These are phyloP conservation scores for Manacus vitellinus DNA, from an alignment of 2,113 vertebrate genomes.

Conservation along the genomic window DNA sequence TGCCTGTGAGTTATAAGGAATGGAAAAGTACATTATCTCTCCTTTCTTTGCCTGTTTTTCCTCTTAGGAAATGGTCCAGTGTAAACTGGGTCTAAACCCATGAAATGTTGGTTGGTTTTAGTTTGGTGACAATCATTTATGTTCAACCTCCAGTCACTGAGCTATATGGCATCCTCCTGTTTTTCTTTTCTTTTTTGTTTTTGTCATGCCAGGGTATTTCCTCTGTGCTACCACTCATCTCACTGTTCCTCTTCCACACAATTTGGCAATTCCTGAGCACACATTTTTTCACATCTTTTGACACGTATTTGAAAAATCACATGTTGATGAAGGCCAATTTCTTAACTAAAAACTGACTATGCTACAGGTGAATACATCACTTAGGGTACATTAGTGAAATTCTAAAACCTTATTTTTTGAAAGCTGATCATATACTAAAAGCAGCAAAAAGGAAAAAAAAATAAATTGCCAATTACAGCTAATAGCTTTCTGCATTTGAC, in stretches of 20 bases:
- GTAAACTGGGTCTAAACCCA: not conserved
- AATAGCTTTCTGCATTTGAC: constrained; percentile 47
- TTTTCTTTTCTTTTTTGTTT: not conserved
- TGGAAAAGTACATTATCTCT: not conserved
- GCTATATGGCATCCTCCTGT: not conserved
- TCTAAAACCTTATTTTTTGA: constrained; percentile 11
- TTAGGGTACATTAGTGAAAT: constrained; percentile 4
- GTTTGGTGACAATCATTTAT: not conserved
- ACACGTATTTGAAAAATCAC: not conserved
- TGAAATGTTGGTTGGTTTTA: not conserved
- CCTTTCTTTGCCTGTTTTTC: not conserved
- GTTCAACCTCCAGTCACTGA: not conserved
- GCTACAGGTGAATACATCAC: not conserved
- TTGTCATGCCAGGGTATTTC: not conserved
- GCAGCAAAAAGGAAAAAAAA: not conserved
- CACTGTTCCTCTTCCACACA: not conserved
- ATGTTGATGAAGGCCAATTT: not conserved
- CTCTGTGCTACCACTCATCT: not conserved
- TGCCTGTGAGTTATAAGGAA: not conserved
- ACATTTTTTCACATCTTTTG: not conserved
- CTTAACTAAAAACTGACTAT: not conserved
- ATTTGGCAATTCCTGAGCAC: not conserved
- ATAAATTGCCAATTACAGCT: constrained; percentile 40
- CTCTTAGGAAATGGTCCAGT: not conserved
- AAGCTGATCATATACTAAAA: constrained; percentile 22